Evolutionary conservation across 53 echinoderm and acorn worm genomes (phyloP), one percentile per base, ranked within the genome.

Genomic region (Patiria pectinifera): DNA sequence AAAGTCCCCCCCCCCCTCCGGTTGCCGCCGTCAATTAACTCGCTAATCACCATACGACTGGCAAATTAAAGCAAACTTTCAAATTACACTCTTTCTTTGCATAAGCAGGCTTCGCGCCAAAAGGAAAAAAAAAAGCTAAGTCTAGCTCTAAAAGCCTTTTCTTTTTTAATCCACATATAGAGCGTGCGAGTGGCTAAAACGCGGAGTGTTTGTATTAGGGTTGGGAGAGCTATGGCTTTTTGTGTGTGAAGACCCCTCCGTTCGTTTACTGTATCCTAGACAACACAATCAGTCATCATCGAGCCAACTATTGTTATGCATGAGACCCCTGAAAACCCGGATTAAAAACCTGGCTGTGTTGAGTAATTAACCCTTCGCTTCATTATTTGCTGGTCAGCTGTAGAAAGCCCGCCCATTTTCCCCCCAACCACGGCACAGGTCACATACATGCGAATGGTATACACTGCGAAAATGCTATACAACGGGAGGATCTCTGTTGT

Each of bases 291-390:
- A 26, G 26, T 2, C 70, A 15, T 72, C 49, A 86, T n/a, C 49
- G 46, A 72, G 85, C 46, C 71, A 21, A 19, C 35, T 47, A 90
- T 90, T 90, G 90, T 90, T 81, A 81, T 90, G 90, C 90, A 44
- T 74, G 25, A 45, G 44, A 4, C 78, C 9, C 74, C 74, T 46
- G 45, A 49, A 75, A 35, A 35, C n/a, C 86, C 72, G 25, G 74
- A 60, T 89, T 62, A 63, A 45, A 24, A 84, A 62, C 23, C 58
- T 48, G 3, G 46, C 80, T 13, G 45, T 45, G 80, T 45, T 79
- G 47, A 18, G 45, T 79, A 79, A 66, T 69, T 23, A 90, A 81
- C 77, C 22, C 89, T 69, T 69, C 45, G 87, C 45, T 49, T 58
- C 86, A 71, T 72, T 72, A 71, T 46, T 72, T 86, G 72, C 86